Conservation (phyloP, 2,113 vertebrate genomes). For the Corynorhinus townsendii region DNA sequence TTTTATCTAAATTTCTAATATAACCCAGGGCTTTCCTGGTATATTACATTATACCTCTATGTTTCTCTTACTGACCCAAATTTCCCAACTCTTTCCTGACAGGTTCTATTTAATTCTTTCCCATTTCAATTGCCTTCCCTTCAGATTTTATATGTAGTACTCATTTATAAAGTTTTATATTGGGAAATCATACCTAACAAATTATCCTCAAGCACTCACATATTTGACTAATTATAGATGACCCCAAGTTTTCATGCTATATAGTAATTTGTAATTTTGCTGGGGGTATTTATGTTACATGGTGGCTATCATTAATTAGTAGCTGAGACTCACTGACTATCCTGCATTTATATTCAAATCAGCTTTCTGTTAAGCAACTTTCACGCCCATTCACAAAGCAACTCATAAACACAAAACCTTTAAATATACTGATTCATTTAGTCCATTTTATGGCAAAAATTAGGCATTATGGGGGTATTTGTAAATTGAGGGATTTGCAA, state of each 20-base stretch:
- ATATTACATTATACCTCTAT: background rate
- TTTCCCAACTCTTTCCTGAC: background rate
- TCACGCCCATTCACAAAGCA: background rate
- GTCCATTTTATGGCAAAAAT: background rate
- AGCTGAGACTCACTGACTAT: background rate
- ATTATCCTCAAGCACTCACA: background rate
- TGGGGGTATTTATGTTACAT: background rate
- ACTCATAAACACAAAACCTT: background rate
- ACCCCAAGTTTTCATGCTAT: background rate
- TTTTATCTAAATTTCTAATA: background rate
- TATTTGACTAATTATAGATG: background rate
- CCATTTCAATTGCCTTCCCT: background rate
- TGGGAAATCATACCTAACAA: background rate
- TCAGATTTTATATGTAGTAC: background rate
- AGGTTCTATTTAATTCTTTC: background rate
- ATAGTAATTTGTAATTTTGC: background rate
- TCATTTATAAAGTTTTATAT: background rate
- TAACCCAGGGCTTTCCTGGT: background rate
- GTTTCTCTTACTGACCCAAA: background rate
- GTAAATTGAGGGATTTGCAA: background rate
- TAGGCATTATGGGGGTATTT: background rate
- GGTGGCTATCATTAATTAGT: background rate
- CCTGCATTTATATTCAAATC: background rate
- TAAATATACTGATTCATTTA: background rate
- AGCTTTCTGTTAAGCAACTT: background rate